These are phyloP conservation scores for Hyla sarda DNA, from an alignment of 2,113 vertebrate genomes.

Conservation along the genomic window DNA sequence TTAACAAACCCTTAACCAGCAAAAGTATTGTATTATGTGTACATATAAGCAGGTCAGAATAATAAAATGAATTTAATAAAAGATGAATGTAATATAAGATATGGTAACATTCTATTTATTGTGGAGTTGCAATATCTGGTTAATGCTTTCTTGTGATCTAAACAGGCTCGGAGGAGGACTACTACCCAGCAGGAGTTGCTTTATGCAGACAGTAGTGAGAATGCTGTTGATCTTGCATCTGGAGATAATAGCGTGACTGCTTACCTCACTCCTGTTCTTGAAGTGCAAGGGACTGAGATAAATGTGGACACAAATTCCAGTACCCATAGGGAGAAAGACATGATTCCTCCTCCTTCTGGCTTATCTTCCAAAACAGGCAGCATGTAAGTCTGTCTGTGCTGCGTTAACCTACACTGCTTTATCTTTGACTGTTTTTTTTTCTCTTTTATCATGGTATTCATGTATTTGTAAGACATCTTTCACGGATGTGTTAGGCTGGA, in stretches of 20 bases:
- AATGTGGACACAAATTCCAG: constrained; percentile 69
- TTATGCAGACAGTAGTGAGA: constrained; percentile 87
- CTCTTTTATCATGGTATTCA: constrained; percentile 51
- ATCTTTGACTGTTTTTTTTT: constrained; percentile 57
- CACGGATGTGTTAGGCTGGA: not conserved
- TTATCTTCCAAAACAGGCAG: constrained; percentile 81
- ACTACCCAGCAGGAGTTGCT: constrained; percentile 97
- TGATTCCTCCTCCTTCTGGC: constrained; percentile 74
- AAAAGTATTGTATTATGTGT: too few relatives aligned
- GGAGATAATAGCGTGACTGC: constrained; percentile 75
- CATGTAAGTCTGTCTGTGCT: constrained; percentile 83
- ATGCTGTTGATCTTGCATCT: constrained; percentile 72
- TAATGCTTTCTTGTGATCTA: constrained; percentile 62
- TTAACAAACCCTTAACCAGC: too few relatives aligned
- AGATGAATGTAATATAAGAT: too few relatives aligned
- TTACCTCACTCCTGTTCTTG: constrained; percentile 73
- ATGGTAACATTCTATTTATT: not conserved
- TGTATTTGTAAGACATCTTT: not conserved
- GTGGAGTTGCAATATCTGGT: not conserved
- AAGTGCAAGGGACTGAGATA: constrained; percentile 73
- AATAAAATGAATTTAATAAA: too few relatives aligned
- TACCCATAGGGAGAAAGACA: constrained; percentile 81
- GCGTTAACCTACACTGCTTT: constrained; percentile 70
- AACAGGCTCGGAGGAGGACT: constrained; percentile 91
- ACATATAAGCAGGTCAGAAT: not conserved